Evolutionary conservation across 2,113 vertebrate genomes (phyloP).

Genomic region (Myanophis thanlyinensis): DNA sequence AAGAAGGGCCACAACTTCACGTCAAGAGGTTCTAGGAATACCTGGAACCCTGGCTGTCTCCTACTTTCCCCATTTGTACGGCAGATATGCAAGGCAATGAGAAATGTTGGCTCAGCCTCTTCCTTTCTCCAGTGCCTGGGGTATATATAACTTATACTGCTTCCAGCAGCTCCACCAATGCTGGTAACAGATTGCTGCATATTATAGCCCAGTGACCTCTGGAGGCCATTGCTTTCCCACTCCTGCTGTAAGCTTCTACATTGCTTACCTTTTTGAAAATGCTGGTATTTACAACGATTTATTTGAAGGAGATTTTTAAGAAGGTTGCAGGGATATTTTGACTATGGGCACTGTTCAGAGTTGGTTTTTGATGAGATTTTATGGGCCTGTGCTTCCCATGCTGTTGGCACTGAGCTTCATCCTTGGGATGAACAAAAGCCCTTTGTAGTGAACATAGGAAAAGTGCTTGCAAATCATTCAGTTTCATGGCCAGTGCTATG

Average conservation of each 20-base stretch:
- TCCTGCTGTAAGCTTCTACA: not conserved
- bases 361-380: not conserved
- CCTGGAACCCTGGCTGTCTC: not conserved
- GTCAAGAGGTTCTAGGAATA: not conserved
- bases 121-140: not conserved
- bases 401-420: not conserved
- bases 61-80: not conserved
- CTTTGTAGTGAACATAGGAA: not conserved
- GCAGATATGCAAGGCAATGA: not conserved
- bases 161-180: not conserved
- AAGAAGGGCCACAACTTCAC: not conserved
- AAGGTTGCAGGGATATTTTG: not conserved
- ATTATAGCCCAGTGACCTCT: not conserved
- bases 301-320: not conserved
- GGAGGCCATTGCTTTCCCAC: not conserved
- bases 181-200: not conserved
- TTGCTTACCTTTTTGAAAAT: not conserved
- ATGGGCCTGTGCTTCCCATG: not conserved
- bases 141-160: not conserved
- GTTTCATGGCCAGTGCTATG: not conserved
- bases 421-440: not conserved
- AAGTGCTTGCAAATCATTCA: not conserved
- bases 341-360: not conserved
- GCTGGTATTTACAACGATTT: not conserved
- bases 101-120: not conserved